These are phyloP conservation scores for Brachionus angularis DNA, from an alignment of 1,140 invertebrate species.

Conservation along the genomic window DNA sequence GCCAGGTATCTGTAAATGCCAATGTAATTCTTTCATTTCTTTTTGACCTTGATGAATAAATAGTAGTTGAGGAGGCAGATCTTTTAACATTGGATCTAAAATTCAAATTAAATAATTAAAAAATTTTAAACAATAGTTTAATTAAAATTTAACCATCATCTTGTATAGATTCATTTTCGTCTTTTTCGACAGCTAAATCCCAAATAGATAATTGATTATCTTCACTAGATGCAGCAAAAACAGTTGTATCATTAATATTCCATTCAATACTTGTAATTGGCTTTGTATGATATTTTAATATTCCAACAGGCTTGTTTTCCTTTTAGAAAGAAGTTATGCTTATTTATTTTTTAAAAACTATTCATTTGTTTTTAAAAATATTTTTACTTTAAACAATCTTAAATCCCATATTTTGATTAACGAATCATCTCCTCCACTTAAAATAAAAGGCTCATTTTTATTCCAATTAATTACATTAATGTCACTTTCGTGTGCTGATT, in stretches of 20 bases:
- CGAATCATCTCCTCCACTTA: constrained; percentile 92
- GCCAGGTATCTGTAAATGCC: constrained; percentile 91
- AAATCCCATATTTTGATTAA: constrained; percentile 91
- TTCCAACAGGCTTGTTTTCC: constrained; percentile 71
- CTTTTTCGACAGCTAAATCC: constrained; percentile 87
- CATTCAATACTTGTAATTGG: constrained; percentile 94
- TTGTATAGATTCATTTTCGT: constrained; percentile 47
- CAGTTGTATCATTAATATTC: constrained; percentile 84
- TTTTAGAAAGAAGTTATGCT: no score
- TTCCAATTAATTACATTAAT: constrained; percentile 99
- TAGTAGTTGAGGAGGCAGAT: constrained; percentile 85
- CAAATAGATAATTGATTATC: constrained; percentile 95
- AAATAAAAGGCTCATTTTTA: constrained; percentile 75
- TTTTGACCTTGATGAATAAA: constrained; percentile 98
- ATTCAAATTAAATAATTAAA: constrained; percentile 47
- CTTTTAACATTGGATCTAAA: constrained; percentile 50
- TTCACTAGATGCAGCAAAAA: constrained; percentile 84
- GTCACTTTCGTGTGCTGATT: constrained; percentile 81
- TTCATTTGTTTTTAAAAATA: constrained; percentile 44
- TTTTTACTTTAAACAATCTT: constrained; percentile 74
- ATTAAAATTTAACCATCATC: constrained; percentile 52
- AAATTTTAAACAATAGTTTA: constrained; percentile 51
- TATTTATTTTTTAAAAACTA: no score
- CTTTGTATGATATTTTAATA: constrained; percentile 84
- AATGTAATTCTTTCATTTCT: constrained; percentile 96